These are phyloP conservation scores for Propithecus deckenii DNA, from an alignment of 2,797 vertebrate species.

Conservation along the genomic window DNA sequence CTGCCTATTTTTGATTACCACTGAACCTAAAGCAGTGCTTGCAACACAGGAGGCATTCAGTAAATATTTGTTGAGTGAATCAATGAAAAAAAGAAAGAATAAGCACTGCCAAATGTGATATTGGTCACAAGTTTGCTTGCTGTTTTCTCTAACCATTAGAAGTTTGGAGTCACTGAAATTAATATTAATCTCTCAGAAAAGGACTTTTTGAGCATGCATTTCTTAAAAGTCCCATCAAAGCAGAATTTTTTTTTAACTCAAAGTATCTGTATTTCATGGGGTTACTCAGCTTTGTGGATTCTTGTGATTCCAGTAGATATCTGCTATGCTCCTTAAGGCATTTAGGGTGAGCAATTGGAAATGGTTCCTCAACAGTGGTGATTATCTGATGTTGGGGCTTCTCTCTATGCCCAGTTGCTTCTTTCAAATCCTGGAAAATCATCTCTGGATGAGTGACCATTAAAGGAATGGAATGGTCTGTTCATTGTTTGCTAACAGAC, in stretches of 20 bases:
- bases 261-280: background rate
- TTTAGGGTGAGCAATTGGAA: background rate
- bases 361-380: background rate
- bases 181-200: background rate
- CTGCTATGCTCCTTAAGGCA: background rate
- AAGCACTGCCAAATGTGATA: background rate
- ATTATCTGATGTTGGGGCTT: background rate
- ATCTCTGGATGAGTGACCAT: background rate
- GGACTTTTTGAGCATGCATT: background rate
- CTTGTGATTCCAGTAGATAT: background rate
- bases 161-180: conserved; percentile 20
- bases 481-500: background rate
- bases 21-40: background rate
- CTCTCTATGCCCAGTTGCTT: background rate
- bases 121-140: background rate
- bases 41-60: background rate
- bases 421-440: background rate
- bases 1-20: background rate
- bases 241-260: background rate
- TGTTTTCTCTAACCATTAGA: background rate
- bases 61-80: background rate
- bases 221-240: background rate
- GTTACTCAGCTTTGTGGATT: background rate
- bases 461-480: background rate
- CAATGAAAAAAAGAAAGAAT: background rate